Conservation (phyloP, 92 coral and sea anemone genomes). For the Scolanthus callimorphus region DNA sequence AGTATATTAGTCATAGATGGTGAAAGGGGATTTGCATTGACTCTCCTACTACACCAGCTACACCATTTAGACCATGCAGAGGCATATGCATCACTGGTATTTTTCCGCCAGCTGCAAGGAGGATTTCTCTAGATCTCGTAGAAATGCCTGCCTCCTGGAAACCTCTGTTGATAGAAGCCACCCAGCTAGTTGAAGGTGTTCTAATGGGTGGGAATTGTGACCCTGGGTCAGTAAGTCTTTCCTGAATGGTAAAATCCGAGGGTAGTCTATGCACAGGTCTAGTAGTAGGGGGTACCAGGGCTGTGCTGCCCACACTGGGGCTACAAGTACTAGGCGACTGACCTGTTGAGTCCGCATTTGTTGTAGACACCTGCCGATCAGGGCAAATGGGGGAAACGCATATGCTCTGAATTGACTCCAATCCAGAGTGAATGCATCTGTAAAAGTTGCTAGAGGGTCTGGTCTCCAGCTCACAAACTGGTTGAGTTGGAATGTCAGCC, state of each 20-base stretch:
- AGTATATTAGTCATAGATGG: conserved; percentile 24
- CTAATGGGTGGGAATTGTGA: conserved; percentile 34
- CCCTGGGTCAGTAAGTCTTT: conserved; percentile 33
- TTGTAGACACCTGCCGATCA: conserved; percentile 30
- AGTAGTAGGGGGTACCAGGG: conserved; percentile 58
- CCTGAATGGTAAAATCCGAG: conserved; percentile 26
- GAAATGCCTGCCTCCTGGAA: conserved; percentile 46
- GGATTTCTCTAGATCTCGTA: conserved; percentile 38
- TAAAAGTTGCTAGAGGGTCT: conserved; percentile 27
- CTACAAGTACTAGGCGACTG: conserved; percentile 34
- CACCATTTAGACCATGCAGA: no score
- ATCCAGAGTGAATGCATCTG: conserved; percentile 30
- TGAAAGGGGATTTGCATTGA: no score
- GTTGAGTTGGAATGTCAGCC: no score
- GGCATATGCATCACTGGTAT: no score
- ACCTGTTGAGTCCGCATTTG: conserved; percentile 24
- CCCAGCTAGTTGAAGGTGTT: conserved; percentile 50
- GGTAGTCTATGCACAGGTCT: conserved; percentile 38
- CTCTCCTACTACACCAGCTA: no score
- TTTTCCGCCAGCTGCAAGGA: no score
- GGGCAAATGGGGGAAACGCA: conserved; percentile 32
- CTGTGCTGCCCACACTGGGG: conserved; percentile 38
- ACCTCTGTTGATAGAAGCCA: conserved; percentile 46
- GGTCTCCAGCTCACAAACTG: conserved; percentile 33
- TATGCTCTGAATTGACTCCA: conserved; percentile 19